These are phyloP conservation scores for Trichechus manatus DNA, from an alignment of 2,113 vertebrate species.

Conservation along the genomic window DNA sequence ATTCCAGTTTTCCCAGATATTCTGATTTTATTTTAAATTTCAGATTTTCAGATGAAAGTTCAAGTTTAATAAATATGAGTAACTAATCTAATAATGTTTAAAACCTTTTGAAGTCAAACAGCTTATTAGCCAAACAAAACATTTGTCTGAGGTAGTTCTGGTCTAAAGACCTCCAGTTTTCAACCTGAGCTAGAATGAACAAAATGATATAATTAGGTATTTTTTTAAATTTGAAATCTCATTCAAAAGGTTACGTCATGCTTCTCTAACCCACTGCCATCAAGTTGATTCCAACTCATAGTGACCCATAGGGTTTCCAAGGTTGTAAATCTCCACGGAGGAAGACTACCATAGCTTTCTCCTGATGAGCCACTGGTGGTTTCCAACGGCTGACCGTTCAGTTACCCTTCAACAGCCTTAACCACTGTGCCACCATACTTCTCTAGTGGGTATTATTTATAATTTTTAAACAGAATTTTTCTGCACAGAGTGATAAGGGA, in stretches of 20 bases:
- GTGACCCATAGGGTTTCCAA: too few species aligned
- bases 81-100: not conserved
- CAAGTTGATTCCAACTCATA: too few species aligned
- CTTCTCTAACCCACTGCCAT: not conserved
- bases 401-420: too few species aligned
- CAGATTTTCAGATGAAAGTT: not conserved
- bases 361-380: too few species aligned
- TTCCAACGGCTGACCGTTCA: too few species aligned
- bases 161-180: not conserved
- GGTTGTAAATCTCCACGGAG: too few species aligned
- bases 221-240: not conserved
- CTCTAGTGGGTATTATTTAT: not conserved
- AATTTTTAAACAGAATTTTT: not conserved
- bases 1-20: not conserved
- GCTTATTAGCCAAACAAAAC: not conserved
- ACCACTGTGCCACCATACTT: not conserved
- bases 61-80: not conserved
- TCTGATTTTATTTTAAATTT: not conserved
- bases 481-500: not conserved
- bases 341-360: too few species aligned
- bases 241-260: not conserved
- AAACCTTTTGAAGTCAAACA: not conserved
- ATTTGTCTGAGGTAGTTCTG: not conserved
- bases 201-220: not conserved
- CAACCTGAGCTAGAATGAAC: not conserved